Evolutionary conservation across 2,888 invertebrate genomes (phyloP).

Genomic region (Tachina fera): DNA sequence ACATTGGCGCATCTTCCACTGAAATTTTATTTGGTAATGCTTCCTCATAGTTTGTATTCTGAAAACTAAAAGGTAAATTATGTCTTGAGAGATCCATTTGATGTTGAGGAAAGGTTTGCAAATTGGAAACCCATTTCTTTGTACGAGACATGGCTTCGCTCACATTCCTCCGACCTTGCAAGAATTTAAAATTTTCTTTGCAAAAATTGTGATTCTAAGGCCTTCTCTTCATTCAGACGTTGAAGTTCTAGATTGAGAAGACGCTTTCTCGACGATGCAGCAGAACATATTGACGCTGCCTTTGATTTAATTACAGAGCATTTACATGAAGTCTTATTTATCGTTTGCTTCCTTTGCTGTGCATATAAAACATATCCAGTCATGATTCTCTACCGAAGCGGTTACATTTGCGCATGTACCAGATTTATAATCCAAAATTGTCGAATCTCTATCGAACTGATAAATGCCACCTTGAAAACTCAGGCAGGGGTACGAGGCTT

Average conservation of each 20-base stretch:
- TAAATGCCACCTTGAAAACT: constrained; percentile 99
- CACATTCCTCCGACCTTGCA: not conserved
- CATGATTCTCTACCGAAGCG: not conserved
- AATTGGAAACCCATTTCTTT: constrained; percentile 10
- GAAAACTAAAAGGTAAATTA: not conserved
- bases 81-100: not conserved
- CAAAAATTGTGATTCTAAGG: not conserved
- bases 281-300: not conserved
- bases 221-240: constrained; percentile 1
- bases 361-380: not conserved
- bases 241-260: not conserved
- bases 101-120: not conserved
- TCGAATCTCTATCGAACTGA: constrained; percentile 99
- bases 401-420: constrained; percentile 83
- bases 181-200: constrained; percentile 15
- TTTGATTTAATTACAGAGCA: not conserved
- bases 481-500: constrained; percentile 97
- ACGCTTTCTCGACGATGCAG: not conserved
- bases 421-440: constrained; percentile 98
- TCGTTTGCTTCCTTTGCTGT: not conserved
- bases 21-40: not conserved
- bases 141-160: not conserved
- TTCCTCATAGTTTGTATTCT: not conserved
- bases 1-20: not conserved
- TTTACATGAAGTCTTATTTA: not conserved